A percentile compares a stretch with the other conserved stretches of the same genome.
Evolutionary conservation across 2,797 vertebrate species (phyloP).

Genomic region (Pyrrhura leucotis): DNA sequence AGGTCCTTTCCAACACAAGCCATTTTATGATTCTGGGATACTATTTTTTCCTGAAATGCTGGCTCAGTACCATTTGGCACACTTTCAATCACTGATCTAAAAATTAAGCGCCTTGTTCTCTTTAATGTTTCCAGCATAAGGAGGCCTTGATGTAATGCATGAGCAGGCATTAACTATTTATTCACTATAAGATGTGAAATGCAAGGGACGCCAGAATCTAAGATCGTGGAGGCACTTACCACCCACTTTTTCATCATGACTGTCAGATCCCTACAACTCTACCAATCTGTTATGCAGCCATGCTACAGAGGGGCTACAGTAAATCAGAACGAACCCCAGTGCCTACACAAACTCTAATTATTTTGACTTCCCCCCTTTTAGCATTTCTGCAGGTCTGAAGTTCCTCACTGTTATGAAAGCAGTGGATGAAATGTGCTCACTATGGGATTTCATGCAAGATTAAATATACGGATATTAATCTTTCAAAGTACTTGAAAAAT

Average conservation of each 20-base stretch:
- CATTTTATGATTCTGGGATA: background rate
- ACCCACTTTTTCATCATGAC: background rate
- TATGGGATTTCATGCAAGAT: slow-evolving; percentile 58
- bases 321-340: slow-evolving; percentile 13
- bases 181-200: background rate
- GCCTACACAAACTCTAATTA: background rate
- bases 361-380: background rate
- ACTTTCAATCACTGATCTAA: slow-evolving; percentile 54
- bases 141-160: background rate
- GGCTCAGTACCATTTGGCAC: slow-evolving; percentile 37
- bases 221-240: background rate
- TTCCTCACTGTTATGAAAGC: slow-evolving; percentile 34
- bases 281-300: background rate
- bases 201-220: background rate
- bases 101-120: slow-evolving; percentile 66
- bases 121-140: slow-evolving; percentile 30
- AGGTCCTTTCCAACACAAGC: background rate
- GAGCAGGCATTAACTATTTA: slow-evolving; percentile 53
- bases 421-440: slow-evolving; percentile 32
- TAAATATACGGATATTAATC: slow-evolving; percentile 74
- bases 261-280: background rate
- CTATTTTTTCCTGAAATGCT: slow-evolving; percentile 58
- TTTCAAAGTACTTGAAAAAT: slow-evolving; percentile 75
- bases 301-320: background rate
- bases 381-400: background rate